Conservation (phyloP, 2,797 vertebrate genomes). For the Pogoniulus pusillus region DNA sequence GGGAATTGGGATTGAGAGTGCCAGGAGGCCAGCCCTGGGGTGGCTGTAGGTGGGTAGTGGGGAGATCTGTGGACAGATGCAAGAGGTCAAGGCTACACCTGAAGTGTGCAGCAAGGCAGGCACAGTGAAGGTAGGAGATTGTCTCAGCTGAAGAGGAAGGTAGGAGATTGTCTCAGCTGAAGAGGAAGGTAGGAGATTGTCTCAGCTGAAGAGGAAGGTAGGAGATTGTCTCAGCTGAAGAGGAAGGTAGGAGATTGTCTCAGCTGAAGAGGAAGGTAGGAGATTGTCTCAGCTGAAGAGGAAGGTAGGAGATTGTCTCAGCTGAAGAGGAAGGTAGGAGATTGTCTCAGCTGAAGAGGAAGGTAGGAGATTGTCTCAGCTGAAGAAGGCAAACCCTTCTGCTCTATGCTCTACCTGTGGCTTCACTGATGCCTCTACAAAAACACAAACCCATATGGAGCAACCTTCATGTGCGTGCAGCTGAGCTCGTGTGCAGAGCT, state of each 20-base stretch:
- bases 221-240: neutral
- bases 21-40: neutral
- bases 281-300: no score
- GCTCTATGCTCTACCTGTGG: neutral
- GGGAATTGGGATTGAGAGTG: neutral
- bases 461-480: rapidly evolving
- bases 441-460: neutral
- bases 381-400: neutral
- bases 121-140: neutral
- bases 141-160: rapidly evolving
- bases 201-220: no score
- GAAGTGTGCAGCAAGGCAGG: no score
- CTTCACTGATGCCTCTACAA: neutral
- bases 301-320: neutral
- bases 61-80: neutral
- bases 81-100: neutral
- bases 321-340: neutral
- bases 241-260: neutral
- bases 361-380: neutral
- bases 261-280: no score
- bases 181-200: neutral
- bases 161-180: neutral
- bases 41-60: rapidly evolving
- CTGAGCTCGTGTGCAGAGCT: neutral
- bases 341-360: no score